A percentile compares a stretch with the other conserved stretches of the same genome.
phyloP scores from a whole-genome alignment of 2,797 vertebrate species.

The Rallus crepitans region DNA sequence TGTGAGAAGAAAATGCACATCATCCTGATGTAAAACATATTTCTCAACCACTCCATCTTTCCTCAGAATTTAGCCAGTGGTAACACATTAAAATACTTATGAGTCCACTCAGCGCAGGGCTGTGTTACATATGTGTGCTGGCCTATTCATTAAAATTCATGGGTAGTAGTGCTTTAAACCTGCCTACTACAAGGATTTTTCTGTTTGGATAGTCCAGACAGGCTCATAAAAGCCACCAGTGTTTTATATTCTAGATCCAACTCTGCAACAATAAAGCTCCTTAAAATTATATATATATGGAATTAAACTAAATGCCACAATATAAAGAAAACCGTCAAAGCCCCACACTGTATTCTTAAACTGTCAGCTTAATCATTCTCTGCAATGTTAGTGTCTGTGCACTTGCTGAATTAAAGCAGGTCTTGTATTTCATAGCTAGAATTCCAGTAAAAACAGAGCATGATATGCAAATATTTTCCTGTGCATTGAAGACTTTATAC shows the following conservation, averaged over 20 bases:
- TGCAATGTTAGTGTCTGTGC: conserved; percentile 6
- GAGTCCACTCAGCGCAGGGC: background rate
- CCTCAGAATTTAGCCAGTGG: background rate
- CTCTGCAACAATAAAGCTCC: conserved; percentile 24
- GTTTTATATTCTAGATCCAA: conserved; percentile 12
- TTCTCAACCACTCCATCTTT: background rate
- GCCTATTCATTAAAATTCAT: conserved; percentile 26
- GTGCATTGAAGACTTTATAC: background rate
- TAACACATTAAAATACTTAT: background rate
- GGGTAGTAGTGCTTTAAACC: background rate
- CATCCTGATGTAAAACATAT: conserved; percentile 34
- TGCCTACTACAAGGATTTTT: conserved; percentile 48
- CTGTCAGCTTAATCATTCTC: conserved; percentile 34
- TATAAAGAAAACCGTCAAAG: conserved; percentile 16
- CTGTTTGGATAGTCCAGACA: conserved; percentile 42
- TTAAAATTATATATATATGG: background rate
- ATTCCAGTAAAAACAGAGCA: conserved; percentile 30
- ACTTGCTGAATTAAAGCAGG: background rate
- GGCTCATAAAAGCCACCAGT: background rate
- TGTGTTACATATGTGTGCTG: background rate
- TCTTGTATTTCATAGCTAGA: conserved; percentile 36
- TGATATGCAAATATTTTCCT: background rate
- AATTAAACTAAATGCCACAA: background rate
- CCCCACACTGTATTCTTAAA: conserved; percentile 14
- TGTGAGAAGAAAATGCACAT: background rate